These are phyloP conservation scores for Phyllostomus discolor DNA, from an alignment of 2,113 vertebrate species.

Conservation along the genomic window DNA sequence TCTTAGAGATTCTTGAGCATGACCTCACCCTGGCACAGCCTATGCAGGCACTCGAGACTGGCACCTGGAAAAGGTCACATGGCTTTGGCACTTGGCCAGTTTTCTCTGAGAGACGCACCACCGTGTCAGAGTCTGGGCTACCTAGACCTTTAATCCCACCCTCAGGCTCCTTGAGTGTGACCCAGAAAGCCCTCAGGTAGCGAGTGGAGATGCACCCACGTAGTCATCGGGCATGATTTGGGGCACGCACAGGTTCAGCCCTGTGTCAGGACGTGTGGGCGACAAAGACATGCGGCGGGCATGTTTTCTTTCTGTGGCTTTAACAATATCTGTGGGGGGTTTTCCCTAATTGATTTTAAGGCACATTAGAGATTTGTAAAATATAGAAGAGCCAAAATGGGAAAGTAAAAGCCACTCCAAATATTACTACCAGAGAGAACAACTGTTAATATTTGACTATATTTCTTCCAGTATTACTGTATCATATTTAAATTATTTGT, in stretches of 20 bases:
- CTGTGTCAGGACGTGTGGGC: background rate
- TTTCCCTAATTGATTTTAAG: background rate
- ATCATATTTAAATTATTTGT: background rate
- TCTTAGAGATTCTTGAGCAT: background rate
- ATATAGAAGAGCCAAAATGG: background rate
- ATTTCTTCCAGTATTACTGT: background rate
- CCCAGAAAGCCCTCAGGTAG: background rate
- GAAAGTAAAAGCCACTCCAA: background rate
- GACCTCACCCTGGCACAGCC: background rate
- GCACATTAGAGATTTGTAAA: background rate
- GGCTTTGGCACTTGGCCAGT: background rate
- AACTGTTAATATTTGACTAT: background rate
- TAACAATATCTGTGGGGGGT: background rate
- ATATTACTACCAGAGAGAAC: background rate
- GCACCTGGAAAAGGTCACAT: background rate
- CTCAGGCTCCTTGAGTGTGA: background rate
- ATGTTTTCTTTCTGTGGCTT: constrained; percentile 13
- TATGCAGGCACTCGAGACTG: background rate
- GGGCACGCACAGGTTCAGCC: background rate
- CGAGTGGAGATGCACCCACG: background rate
- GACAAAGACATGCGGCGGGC: background rate
- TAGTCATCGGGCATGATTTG: background rate
- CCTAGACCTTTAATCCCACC: background rate
- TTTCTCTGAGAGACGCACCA: background rate
- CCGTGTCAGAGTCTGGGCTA: background rate